Conservation (phyloP, 2,113 vertebrate genomes). For the Phainopepla nitens region DNA sequence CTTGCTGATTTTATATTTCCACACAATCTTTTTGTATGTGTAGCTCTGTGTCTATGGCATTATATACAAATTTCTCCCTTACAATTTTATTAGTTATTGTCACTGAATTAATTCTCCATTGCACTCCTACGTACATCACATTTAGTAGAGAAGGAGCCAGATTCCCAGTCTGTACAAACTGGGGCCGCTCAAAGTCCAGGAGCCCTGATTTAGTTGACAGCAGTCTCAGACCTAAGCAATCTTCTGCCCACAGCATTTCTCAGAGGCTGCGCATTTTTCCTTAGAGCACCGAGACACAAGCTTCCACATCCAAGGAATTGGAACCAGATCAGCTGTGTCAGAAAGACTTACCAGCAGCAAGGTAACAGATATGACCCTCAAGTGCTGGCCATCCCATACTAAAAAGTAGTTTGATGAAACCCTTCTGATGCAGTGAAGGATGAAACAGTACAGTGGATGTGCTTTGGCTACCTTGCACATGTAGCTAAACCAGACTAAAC, state of each 20-base stretch:
- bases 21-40: neutral
- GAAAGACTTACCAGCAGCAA: neutral
- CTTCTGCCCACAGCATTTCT: neutral
- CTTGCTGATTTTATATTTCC: neutral
- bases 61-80: neutral
- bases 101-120: neutral
- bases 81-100: neutral
- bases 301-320: neutral
- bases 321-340: neutral
- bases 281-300: neutral
- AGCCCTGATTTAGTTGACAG: neutral
- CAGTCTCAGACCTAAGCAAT: neutral
- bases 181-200: neutral
- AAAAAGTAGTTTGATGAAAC: neutral
- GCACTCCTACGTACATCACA: accelerated
- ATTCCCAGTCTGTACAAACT: neutral
- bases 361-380: neutral
- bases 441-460: neutral
- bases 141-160: neutral
- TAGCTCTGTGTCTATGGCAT: neutral
- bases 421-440: neutral
- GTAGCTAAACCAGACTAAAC: no score
- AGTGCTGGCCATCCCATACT: neutral
- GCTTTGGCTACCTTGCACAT: neutral
- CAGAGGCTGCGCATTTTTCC: neutral